Conservation (phyloP, 1,140 invertebrate species). For the Saxidomus purpurata region DNA sequence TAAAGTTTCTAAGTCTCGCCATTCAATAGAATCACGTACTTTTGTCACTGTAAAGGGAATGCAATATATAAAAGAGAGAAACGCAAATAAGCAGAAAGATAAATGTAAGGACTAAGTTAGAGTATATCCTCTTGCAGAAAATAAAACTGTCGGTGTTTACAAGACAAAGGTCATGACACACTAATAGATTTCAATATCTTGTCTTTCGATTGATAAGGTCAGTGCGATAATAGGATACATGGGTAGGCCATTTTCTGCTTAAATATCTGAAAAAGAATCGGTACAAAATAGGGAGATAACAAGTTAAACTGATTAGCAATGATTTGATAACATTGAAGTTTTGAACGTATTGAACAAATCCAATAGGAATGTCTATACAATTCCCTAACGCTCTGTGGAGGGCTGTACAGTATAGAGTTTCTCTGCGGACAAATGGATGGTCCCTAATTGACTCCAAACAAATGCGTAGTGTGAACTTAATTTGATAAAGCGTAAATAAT, state of each 20-base stretch:
- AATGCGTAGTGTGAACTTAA: slow-evolving; percentile 38
- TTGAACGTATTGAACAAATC: neutral
- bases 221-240: neutral
- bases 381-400: neutral
- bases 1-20: no score
- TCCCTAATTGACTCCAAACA: slow-evolving; percentile 52
- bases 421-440: slow-evolving; percentile 44
- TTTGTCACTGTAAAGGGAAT: no score
- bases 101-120: no score
- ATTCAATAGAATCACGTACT: no score
- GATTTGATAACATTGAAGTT: neutral
- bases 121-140: no score
- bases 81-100: no score
- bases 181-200: neutral
- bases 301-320: slow-evolving; percentile 32
- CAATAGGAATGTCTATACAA: neutral
- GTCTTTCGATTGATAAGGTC: slow-evolving; percentile 24
- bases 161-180: neutral
- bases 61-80: no score
- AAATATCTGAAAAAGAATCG: slow-evolving; percentile 18
- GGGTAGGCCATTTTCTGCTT: neutral
- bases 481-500: slow-evolving; percentile 47
- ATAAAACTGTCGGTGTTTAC: no score
- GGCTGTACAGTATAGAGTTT: neutral
- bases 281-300: neutral